phyloP scores from a whole-genome alignment of 2,888 invertebrate genomes.

The Homarus gammarus region DNA sequence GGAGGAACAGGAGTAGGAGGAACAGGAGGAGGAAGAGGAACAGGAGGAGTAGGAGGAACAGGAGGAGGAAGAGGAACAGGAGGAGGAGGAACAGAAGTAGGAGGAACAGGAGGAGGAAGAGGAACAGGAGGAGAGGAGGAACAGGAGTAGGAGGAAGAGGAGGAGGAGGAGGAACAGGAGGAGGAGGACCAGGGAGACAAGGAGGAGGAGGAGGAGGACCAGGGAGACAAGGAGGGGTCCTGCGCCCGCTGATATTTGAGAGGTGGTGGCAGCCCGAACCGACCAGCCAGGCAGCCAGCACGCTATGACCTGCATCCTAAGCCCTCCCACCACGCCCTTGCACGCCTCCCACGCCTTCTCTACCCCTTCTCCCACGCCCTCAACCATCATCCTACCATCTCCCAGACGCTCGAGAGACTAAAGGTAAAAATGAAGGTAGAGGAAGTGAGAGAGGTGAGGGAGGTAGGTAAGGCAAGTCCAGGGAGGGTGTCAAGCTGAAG shows the following conservation, averaged over 20 bases:
- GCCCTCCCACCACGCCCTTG: not conserved
- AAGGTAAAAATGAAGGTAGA: too few relatives aligned
- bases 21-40: constrained; percentile 18
- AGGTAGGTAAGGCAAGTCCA: too few relatives aligned
- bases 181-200: constrained; percentile 31
- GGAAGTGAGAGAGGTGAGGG: too few relatives aligned
- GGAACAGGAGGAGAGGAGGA: not conserved
- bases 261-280: too few relatives aligned
- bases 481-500: too few relatives aligned
- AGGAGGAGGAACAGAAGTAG: not conserved
- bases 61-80: constrained; percentile 19
- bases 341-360: too few relatives aligned
- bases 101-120: constrained; percentile 27
- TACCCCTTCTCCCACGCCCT: not conserved
- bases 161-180: constrained; percentile 2
- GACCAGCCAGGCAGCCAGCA: constrained; percentile 28
- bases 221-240: constrained; percentile 19
- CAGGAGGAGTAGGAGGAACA: constrained; percentile 25
- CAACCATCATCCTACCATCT: not conserved
- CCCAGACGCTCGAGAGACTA: not conserved
- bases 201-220: not conserved
- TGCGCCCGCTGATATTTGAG: constrained; percentile 61
- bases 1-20: constrained; percentile 24
- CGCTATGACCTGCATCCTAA: not conserved
- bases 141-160: constrained; percentile 27